Conservation (phyloP, 2,888 invertebrate species). For the Thereva nobilitata region DNA sequence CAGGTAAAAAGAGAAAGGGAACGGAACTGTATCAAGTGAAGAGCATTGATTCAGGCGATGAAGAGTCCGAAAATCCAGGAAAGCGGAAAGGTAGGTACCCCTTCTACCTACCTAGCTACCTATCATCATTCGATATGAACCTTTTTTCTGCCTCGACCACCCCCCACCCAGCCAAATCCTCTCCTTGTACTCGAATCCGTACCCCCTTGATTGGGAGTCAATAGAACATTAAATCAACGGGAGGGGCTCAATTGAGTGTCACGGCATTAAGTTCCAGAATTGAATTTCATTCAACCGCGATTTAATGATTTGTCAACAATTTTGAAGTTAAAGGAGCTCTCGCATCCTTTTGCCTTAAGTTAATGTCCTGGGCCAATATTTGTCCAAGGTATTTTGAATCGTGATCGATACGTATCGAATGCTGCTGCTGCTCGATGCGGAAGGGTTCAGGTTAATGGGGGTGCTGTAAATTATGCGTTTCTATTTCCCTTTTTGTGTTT, state of each 20-base stretch:
- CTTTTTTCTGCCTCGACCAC: neutral
- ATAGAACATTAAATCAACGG: constrained; percentile 34
- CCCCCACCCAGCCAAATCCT: neutral
- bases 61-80: constrained; percentile 57
- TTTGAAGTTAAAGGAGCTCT: neutral
- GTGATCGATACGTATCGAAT: constrained; percentile 20
- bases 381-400: constrained; percentile 5
- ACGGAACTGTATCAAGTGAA: constrained; percentile 55
- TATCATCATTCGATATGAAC: neutral
- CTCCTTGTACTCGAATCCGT: neutral
- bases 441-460: too few species aligned
- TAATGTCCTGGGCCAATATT: constrained; percentile 29
- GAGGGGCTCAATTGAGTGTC: constrained; percentile 15
- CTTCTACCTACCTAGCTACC: neutral
- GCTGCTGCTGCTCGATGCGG: too few species aligned
- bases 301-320: constrained; percentile 40
- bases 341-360: constrained; percentile 10
- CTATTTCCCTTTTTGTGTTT: too few species aligned
- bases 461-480: too few species aligned
- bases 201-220: constrained; percentile 36
- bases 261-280: constrained; percentile 28
- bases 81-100: constrained; percentile 57
- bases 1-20: constrained; percentile 47
- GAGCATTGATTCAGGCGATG: constrained; percentile 52
- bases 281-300: constrained; percentile 30